Base-by-base conservation (phyloP, 2,888 invertebrate genomes). In the Pristionchus mayeri region DNA sequence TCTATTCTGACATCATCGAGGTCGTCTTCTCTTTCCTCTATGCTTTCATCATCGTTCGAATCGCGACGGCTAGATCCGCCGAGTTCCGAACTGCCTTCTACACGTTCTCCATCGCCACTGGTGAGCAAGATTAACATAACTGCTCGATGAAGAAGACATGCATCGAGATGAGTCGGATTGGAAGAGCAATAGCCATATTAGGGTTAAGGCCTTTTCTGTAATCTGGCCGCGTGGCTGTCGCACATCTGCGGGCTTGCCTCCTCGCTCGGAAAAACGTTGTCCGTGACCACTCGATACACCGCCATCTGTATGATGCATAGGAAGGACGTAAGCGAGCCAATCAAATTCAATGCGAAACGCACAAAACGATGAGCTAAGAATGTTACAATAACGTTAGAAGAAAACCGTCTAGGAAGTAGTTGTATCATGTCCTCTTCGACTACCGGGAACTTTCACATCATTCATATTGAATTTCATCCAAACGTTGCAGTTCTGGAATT, bases 1-100 rank as follows among this genome's bases (percentile, higher is more conserved):
- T 71, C n/a, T 71, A 71, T 30, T 37, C 40, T 71, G 71, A 71
- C 40, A 40, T 71, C 71, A 71, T 71, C 40, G 71, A 71, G n/a
- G 4, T n/a, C 21, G 40, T 71, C n/a, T 71, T 71, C 40, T 71
- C 40, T 40, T 0, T 71, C 40, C 3, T 71, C 71, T 71, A 71
- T 16, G 71, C 71, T 13, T 40, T n/a, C 7, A 37, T 71, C 40
- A 37, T 71, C 40, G 24, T 71, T 40, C 21, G n/a, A 71, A 71
- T 71, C 6, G 21, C 4, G 21, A 16, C 13, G 21, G n/a, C 40
- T 1, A 40, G 30, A n/a, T n/a, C 40, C 3, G 3, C 40, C 0
- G 40, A 37, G 7, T 40, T 40, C 34, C 71, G 40, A 18, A n/a
- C 71, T 0, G 40, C 71, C 1, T 71, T 71, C n/a, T 71, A 40